Percentiles rank a stretch among this genome's conserved stretches.
Evolutionary conservation across 2,797 vertebrate genomes (phyloP).

Genomic region (Bradypus variegatus): DNA sequence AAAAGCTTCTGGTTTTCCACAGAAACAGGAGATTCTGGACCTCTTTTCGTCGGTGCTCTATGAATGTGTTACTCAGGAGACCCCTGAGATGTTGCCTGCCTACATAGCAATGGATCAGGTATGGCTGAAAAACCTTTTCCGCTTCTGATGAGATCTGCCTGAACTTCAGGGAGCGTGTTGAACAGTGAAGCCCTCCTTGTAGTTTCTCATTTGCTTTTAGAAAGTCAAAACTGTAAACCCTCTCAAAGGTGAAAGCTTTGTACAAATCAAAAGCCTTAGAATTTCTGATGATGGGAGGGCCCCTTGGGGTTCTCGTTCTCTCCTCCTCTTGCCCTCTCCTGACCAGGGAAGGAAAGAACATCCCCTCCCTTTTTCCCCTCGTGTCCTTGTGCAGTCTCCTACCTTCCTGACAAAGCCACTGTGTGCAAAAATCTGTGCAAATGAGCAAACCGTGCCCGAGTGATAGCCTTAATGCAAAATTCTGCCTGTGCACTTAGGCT

Average conservation of each 20-base stretch:
- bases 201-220: constrained; percentile 26
- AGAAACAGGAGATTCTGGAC: constrained; percentile 86
- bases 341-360: background rate
- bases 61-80: constrained; percentile 96
- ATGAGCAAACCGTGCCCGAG: background rate
- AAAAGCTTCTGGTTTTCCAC: constrained; percentile 40
- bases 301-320: background rate
- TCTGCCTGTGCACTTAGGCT: background rate
- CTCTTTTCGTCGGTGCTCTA: constrained; percentile 95
- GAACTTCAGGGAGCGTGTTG: background rate
- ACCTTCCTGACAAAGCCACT: background rate
- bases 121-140: constrained; percentile 14
- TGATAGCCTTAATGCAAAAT: background rate
- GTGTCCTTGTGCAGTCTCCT: background rate
- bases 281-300: background rate
- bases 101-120: constrained; percentile 98
- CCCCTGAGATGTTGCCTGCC: constrained; percentile 95
- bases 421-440: background rate
- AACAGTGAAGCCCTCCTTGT: background rate
- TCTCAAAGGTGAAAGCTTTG: background rate
- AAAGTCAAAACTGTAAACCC: background rate
- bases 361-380: background rate
- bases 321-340: background rate
- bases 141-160: background rate
- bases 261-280: background rate